Evolutionary conservation across 2,113 vertebrate species (phyloP).

Genomic region (Nyctibius bracteatus): DNA sequence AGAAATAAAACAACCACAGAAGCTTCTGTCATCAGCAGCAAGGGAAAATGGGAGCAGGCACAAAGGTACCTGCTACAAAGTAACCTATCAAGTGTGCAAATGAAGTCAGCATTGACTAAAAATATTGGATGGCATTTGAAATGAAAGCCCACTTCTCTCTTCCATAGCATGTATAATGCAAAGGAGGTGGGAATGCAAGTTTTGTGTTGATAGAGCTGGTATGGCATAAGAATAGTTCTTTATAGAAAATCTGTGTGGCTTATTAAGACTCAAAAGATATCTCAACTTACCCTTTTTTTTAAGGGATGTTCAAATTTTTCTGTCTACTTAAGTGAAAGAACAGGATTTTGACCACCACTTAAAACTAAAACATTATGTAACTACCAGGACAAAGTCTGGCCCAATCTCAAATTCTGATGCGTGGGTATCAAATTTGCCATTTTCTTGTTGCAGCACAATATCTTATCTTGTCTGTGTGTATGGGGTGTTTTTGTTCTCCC

Average conservation of each 20-base stretch:
- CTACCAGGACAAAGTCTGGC: not conserved
- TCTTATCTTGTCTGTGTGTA: not conserved
- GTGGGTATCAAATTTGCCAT: not conserved
- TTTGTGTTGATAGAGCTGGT: not conserved
- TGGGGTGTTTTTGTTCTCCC: not conserved
- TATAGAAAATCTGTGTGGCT: not conserved
- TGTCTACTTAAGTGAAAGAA: not conserved
- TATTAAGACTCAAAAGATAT: not conserved
- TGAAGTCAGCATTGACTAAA: not conserved
- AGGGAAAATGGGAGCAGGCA: not conserved
- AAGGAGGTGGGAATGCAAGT: not conserved
- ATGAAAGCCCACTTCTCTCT: not conserved
- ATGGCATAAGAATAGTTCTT: not conserved
- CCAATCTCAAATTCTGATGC: not conserved
- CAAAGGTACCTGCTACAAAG: conserved; percentile 1
- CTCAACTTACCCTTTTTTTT: not conserved
- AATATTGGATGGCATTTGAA: not conserved
- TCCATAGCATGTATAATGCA: not conserved
- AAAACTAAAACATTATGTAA: not conserved
- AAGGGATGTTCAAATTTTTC: not conserved
- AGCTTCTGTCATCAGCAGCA: not conserved
- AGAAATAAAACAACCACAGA: not conserved
- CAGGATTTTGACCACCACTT: not conserved
- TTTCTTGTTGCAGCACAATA: not conserved
- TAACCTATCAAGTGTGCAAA: not conserved